Conservation (phyloP, 2,888 invertebrate genomes). For the Candidula unifasciata region DNA sequence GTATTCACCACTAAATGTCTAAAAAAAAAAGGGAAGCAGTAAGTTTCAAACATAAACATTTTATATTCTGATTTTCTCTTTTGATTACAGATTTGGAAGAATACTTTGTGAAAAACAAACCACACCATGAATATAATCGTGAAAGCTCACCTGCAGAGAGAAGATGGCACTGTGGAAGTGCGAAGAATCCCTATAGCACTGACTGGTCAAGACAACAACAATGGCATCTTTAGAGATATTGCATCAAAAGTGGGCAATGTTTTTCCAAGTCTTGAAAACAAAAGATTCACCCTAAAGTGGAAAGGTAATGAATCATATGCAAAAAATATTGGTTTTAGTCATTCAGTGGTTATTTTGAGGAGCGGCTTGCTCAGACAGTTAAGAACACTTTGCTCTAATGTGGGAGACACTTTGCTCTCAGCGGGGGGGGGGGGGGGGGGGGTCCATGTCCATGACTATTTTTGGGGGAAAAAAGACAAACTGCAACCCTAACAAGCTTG, state of each 20-base stretch:
- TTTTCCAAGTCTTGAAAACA: constrained; percentile 35
- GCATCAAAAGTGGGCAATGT: constrained; percentile 1
- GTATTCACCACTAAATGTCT: too few species aligned
- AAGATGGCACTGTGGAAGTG: constrained; percentile 28
- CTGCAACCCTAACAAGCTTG: too few species aligned
- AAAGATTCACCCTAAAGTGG: constrained; percentile 42
- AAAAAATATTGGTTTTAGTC: too few species aligned
- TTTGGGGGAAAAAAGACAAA: too few species aligned
- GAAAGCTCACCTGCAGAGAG: constrained; percentile 43
- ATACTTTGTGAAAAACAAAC: not conserved
- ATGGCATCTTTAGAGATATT: constrained; percentile 27
- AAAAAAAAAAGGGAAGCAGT: too few species aligned
- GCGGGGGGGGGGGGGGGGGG: too few species aligned
- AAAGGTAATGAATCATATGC: constrained; percentile 31
- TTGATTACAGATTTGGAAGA: not conserved
- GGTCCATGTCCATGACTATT: too few species aligned
- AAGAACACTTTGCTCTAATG: too few species aligned
- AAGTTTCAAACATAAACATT: too few species aligned
- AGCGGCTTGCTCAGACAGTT: too few species aligned
- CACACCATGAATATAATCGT: constrained; percentile 19
- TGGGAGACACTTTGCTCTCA: too few species aligned
- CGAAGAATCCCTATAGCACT: constrained; percentile 34
- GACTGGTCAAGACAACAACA: not conserved
- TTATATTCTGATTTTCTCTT: not conserved
- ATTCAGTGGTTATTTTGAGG: too few species aligned